These are phyloP conservation scores for Lophotis ruficrista DNA, from an alignment of 2,113 vertebrate genomes.

Conservation along the genomic window DNA sequence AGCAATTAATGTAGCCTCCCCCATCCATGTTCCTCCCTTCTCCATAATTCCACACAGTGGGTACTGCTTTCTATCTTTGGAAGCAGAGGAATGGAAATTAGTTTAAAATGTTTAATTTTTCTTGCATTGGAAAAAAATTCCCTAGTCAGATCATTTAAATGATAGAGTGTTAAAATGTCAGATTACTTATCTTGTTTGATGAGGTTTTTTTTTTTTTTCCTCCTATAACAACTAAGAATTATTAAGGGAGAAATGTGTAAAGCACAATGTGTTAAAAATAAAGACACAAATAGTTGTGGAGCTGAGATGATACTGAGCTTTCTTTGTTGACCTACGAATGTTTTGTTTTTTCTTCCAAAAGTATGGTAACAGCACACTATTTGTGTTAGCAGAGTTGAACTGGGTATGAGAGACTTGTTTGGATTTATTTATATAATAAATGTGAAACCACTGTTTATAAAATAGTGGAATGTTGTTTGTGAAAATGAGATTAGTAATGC, in stretches of 20 bases:
- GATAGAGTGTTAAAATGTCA: neutral
- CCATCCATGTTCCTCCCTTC: neutral
- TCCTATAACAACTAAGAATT: neutral
- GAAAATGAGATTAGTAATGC: neutral
- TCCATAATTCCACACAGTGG: neutral
- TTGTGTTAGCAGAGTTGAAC: neutral
- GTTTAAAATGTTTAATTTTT: neutral
- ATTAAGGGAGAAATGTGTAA: neutral
- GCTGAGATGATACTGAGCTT: neutral
- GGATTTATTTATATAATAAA: neutral
- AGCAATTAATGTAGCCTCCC: neutral
- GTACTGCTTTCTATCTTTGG: neutral
- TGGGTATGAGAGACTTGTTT: neutral
- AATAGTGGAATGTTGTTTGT: neutral
- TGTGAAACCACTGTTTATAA: neutral
- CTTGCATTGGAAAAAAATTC: neutral
- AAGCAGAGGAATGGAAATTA: neutral
- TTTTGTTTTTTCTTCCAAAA: neutral
- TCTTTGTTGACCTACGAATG: neutral
- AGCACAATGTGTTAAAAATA: neutral
- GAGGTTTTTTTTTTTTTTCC: neutral
- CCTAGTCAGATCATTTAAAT: slow-evolving; percentile 5
- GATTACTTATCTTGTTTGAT: neutral
- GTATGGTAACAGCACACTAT: neutral
- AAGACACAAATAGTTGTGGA: neutral